Conservation (phyloP, 2,888 invertebrate genomes). For the Nipponacmea schrenckii region DNA sequence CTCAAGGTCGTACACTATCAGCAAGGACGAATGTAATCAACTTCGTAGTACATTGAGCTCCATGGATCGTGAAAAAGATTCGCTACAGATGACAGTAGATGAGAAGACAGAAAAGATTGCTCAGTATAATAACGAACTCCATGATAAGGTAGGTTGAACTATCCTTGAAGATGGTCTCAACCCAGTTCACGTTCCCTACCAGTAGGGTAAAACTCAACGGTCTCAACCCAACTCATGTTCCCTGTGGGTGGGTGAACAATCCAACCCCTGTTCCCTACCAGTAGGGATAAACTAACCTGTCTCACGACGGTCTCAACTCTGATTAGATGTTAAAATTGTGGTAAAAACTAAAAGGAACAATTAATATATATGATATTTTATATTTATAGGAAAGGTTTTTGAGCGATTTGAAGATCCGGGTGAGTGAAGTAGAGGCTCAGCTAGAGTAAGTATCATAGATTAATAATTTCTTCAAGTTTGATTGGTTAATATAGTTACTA, state of each 20-base stretch:
- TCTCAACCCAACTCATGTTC: too few relatives aligned
- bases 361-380: background rate
- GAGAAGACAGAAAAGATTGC: constrained; percentile 64
- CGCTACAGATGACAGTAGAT: constrained; percentile 61
- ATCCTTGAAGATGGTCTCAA: too few relatives aligned
- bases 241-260: too few relatives aligned
- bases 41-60: constrained; percentile 56
- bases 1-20: constrained; percentile 32
- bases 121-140: constrained; percentile 56
- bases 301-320: too few relatives aligned
- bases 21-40: constrained; percentile 57
- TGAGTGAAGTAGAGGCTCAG: constrained; percentile 60
- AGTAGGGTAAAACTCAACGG: too few relatives aligned
- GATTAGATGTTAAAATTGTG: too few relatives aligned
- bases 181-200: too few relatives aligned
- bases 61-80: constrained; percentile 66
- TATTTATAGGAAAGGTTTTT: constrained; percentile 53
- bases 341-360: too few relatives aligned
- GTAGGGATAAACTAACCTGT: too few relatives aligned
- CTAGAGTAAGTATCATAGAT: constrained; percentile 50
- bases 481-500: too few relatives aligned
- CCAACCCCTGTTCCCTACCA: too few relatives aligned
- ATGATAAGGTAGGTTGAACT: constrained; percentile 45
- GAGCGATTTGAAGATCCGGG: constrained; percentile 56
- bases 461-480: too few relatives aligned